Conservation (phyloP, 1,140 invertebrate species). For the Leptinotarsa lineolata region DNA sequence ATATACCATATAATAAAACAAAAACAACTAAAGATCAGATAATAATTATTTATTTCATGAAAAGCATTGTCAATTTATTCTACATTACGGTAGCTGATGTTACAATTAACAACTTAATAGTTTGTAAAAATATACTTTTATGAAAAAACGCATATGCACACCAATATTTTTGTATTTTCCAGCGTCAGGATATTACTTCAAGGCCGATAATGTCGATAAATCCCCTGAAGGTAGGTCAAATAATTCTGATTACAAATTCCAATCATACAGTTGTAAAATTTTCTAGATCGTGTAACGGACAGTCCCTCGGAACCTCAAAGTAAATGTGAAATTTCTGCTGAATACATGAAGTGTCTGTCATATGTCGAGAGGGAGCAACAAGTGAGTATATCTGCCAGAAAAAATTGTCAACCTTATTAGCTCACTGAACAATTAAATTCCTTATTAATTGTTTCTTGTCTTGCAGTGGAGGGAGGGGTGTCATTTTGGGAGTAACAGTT, state of each 20-base stretch:
- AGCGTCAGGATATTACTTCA: conserved; percentile 12
- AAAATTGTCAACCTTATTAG: too few relatives aligned
- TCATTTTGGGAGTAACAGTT: too few relatives aligned
- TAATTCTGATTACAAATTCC: not conserved
- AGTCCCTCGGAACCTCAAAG: conserved; percentile 26
- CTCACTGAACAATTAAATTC: too few relatives aligned
- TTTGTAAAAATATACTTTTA: too few relatives aligned
- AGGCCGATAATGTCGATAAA: conserved; percentile 21
- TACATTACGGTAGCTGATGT: too few relatives aligned
- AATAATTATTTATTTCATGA: too few relatives aligned
- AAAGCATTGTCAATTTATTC: too few relatives aligned
- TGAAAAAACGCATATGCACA: not conserved
- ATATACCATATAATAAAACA: too few relatives aligned
- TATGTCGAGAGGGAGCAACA: conserved; percentile 30
- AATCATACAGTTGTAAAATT: not conserved
- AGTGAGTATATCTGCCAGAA: conserved; percentile 3
- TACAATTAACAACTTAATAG: too few relatives aligned
- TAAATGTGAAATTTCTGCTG: conserved; percentile 39
- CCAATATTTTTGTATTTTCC: conserved; percentile 14
- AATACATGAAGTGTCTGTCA: conserved; percentile 45
- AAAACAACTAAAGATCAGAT: too few relatives aligned
- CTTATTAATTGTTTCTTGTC: too few relatives aligned
- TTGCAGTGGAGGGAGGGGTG: too few relatives aligned
- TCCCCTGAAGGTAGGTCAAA: conserved; percentile 11
- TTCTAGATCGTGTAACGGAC: conserved; percentile 20